Conservation (phyloP, 2,888 invertebrate species). For the Ectemnius lituratus region DNA sequence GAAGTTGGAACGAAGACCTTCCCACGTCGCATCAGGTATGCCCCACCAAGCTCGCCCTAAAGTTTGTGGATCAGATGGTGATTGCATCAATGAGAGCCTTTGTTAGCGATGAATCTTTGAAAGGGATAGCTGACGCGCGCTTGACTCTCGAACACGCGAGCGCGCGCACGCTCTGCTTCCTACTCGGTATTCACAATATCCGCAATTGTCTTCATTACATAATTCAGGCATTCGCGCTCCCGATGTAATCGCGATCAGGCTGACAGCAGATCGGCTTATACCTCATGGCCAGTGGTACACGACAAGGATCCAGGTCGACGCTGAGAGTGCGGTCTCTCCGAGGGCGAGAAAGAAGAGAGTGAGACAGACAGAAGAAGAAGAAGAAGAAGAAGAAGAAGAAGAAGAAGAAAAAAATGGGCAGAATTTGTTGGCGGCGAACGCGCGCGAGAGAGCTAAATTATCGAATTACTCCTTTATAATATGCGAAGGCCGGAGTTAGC, state of each 20-base stretch:
- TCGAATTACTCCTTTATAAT: constrained; percentile 17
- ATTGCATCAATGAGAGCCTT: constrained; percentile 2
- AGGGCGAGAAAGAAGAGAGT: neutral
- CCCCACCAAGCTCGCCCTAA: constrained; percentile 68
- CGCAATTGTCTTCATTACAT: constrained; percentile 9
- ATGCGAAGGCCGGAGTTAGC: constrained; percentile 12
- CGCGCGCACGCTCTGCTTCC: neutral
- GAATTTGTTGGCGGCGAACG: neutral
- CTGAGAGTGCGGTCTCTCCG: neutral
- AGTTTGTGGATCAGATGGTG: neutral
- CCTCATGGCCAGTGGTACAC: too few species aligned
- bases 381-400: neutral
- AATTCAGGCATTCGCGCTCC: neutral
- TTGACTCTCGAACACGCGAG: neutral
- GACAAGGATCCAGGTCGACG: neutral
- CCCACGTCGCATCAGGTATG: constrained; percentile 66
- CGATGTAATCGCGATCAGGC: neutral
- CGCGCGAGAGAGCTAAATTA: constrained; percentile 2
- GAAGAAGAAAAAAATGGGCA: neutral
- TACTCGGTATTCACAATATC: constrained; percentile 10
- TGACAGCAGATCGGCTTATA: neutral
- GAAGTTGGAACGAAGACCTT: constrained; percentile 65
- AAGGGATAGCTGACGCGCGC: neutral
- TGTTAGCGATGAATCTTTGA: constrained; percentile 4
- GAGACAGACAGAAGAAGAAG: neutral